Evolutionary conservation across 2,113 vertebrate genomes (phyloP), one percentile per base, ranked within the genome.

Genomic region (Pampusana beccarii): DNA sequence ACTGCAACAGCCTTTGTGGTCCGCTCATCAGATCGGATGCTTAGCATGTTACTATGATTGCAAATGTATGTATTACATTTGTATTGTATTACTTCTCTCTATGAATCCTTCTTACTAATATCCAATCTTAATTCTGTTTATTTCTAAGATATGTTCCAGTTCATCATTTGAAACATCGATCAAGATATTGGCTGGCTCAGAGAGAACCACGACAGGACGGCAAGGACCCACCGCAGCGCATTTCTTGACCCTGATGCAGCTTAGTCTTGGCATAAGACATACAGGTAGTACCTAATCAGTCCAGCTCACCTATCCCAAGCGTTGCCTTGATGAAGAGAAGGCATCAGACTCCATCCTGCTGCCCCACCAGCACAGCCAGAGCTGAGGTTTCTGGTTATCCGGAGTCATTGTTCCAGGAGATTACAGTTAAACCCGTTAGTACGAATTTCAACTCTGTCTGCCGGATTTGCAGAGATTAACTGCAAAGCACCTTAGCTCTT

Each of bases 381-480:
- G 88, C 83, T 78, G 33, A 86, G 88, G 46, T 40, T 57, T 54
- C 62, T 77, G 60, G n/a, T 70, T 60, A 18, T 11, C 34, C 3
- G 3, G 16, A 28, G 71, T 17, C 75, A 46, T 6, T 80, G 92
- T 46, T 67, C 60, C 86, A 84, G 81, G 19, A 92, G 91, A 92
- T 89, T 79, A 89, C 23, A 34, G 48, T n/a, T 72, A 89, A 95
- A 71, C 4, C 75, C 75, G 60, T 1, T 2, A 79, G 93, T 54
- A 18, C 46, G 65, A 85, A 90, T 90, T 90, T 78, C 95, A 90
- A 2, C 92, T 48, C 85, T 44, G 44, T 61, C 94, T 92, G 79
- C 67, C 90, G 92, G 92, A 88, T 95, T 97, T 93, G 80, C 75
- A 83, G 86, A 62, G 94, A 88, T 97, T 88, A 95, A 34, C 84